These are phyloP conservation scores for Stichodactyla helianthus DNA, from an alignment of 64 coral and sea anemone genomes.

Conservation along the genomic window DNA sequence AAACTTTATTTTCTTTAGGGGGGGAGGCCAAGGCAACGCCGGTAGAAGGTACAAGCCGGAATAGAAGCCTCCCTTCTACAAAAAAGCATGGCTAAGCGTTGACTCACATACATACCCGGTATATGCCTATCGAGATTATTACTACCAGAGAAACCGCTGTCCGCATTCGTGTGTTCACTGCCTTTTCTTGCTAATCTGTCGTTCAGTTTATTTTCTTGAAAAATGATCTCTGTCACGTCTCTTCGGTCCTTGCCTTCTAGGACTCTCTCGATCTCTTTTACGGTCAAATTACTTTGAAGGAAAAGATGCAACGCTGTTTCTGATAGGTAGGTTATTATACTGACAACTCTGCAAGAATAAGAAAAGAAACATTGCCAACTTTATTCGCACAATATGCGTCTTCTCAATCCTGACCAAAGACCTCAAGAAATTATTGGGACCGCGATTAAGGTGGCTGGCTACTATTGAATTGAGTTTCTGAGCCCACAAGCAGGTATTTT, in stretches of 20 bases:
- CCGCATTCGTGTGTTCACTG: constrained; percentile 15
- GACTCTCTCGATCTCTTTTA: constrained; percentile 57
- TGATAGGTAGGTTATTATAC: constrained; percentile 40
- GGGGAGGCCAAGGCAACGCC: too few species aligned
- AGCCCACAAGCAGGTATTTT: too few species aligned
- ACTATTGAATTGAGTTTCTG: too few species aligned
- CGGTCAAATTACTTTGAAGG: constrained; percentile 63
- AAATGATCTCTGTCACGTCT: constrained; percentile 55
- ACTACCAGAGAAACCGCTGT: constrained; percentile 42
- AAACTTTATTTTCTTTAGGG: too few species aligned
- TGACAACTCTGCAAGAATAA: constrained; percentile 37
- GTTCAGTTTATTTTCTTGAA: not conserved
- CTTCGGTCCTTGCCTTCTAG: constrained; percentile 44
- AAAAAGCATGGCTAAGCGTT: too few species aligned
- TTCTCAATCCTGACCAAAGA: too few species aligned
- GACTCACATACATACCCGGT: not conserved
- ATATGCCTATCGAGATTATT: not conserved
- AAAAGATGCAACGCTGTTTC: constrained; percentile 73
- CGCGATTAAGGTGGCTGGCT: too few species aligned
- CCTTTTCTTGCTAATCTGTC: constrained; percentile 11
- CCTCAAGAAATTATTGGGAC: too few species aligned
- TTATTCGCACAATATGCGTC: too few species aligned
- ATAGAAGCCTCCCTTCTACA: too few species aligned
- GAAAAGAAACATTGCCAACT: not conserved
- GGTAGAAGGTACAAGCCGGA: too few species aligned